These are phyloP conservation scores for Auanema sp. DNA, from an alignment of 2,888 invertebrate species.

Conservation along the genomic window DNA sequence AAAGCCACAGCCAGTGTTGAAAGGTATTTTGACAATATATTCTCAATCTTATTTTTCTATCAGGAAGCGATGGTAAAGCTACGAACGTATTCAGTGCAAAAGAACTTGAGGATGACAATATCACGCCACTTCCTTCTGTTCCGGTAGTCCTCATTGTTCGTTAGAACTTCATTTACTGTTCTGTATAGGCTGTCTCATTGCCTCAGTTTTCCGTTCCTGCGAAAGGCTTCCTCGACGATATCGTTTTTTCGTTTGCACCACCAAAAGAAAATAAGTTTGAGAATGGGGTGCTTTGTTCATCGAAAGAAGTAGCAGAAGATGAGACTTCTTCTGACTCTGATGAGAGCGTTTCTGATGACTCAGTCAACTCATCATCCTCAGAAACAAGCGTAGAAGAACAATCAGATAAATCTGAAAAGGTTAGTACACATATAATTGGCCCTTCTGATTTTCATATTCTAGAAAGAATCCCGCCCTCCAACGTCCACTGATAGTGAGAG, in stretches of 20 bases:
- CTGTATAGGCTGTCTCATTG: background rate
- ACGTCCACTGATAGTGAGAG: slow-evolving; percentile 5
- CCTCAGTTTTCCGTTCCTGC: slow-evolving; percentile 5
- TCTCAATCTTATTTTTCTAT: background rate
- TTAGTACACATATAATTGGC: background rate
- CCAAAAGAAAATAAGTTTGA: slow-evolving; percentile 8
- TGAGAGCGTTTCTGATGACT: background rate
- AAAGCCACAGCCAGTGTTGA: background rate
- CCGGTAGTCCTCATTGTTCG: background rate
- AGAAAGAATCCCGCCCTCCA: slow-evolving; percentile 4
- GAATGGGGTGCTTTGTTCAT: background rate
- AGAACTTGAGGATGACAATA: slow-evolving; percentile 18
- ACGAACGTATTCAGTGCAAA: slow-evolving; percentile 19
- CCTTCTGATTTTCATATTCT: no score
- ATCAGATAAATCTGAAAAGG: slow-evolving; percentile 3
- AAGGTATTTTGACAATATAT: background rate
- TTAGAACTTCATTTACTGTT: background rate
- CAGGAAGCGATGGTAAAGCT: slow-evolving; percentile 14
- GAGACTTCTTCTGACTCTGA: background rate
- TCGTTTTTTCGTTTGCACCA: slow-evolving; percentile 13
- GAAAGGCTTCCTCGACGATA: slow-evolving; percentile 13
- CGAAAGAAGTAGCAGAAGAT: slow-evolving; percentile 1
- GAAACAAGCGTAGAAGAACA: background rate
- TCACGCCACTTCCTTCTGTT: slow-evolving; percentile 9
- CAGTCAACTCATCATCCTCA: background rate